Evolutionary conservation across 2,113 vertebrate genomes (phyloP), one percentile per base, ranked within the genome.

Genomic region (Anguilla rostrata): DNA sequence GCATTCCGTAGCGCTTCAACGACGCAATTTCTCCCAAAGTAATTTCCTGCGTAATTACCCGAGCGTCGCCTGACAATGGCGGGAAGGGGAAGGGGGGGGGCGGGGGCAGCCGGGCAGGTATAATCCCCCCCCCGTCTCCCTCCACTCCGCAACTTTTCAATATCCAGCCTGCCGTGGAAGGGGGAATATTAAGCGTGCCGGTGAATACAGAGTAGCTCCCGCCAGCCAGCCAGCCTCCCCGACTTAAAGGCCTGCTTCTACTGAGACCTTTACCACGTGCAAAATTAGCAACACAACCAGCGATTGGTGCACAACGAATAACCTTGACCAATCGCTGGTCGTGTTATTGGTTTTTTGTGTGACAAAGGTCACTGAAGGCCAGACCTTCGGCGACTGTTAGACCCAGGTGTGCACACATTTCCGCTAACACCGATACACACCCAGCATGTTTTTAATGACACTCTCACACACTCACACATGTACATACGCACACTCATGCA

Each of bases 21-120:
- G 43, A 81, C 6, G 49, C 60, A 88, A 93, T 93, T 94, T 94
- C 87, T 91, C 91, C 91, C 86, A 87, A 94, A 95, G 93, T 94
- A 82, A 94, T 95, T 94, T 94, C 93, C 93, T 89, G 89, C 92
- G 91, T 94, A 95, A 96, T 95, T 94, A 94, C 93, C 92, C 87
- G 91, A 89, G 91, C 91, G 90, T 90, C 89, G 90, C 91, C 83
- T 92, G 90, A 94, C 94, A 95, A 94, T 94, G 90, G 88, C 90
- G 89, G 91, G 92, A 90, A 93, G 94, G 90, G 11, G 11, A 93
- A 94, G 90, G 11, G 11, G 49, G 49, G 11, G 49, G 49, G 43
- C 1, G 43, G 92, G 95, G 92, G 92, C 94, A 95, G 90, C 94
- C 93, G 92, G 87, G 89, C 92, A 95, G 93, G 92, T 93, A 94